Conservation (phyloP, 1,140 invertebrate genomes). For the Drosophila bifasciata region DNA sequence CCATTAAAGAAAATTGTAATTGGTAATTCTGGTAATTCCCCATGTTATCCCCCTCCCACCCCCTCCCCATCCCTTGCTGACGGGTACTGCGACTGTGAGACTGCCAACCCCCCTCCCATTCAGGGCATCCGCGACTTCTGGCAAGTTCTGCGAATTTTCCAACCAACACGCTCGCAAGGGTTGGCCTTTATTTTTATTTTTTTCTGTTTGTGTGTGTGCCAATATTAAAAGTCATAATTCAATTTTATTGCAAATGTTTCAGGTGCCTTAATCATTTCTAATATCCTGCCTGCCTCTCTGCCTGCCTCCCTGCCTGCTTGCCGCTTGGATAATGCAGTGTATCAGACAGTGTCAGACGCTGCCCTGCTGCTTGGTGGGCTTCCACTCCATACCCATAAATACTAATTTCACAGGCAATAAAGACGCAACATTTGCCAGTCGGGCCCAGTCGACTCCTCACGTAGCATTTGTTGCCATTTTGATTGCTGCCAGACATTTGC, state of each 20-base stretch:
- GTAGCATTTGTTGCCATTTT: conserved; percentile 63
- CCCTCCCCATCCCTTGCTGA: neutral
- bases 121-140: too few species aligned
- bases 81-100: too few species aligned
- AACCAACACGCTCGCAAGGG: too few species aligned
- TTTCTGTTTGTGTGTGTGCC: conserved; percentile 38
- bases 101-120: too few species aligned
- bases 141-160: too few species aligned
- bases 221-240: conserved; percentile 83
- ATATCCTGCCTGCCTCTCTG: conserved; percentile 71
- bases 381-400: conserved; percentile 77
- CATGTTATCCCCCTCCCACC: conserved; percentile 6
- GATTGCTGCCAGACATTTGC: conserved; percentile 67
- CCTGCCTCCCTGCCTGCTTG: conserved; percentile 23
- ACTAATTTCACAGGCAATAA: conserved; percentile 84
- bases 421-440: conserved; percentile 70
- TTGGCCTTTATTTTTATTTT: conserved; percentile 1
- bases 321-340: conserved; percentile 43
- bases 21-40: conserved; percentile 45
- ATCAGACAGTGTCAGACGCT: neutral
- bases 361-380: conserved; percentile 14
- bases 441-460: conserved; percentile 39
- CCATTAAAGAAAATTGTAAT: conserved; percentile 81
- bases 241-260: conserved; percentile 84
- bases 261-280: conserved; percentile 82